Conservation (phyloP, 1,140 invertebrate genomes). For the Ceratina australensis region DNA sequence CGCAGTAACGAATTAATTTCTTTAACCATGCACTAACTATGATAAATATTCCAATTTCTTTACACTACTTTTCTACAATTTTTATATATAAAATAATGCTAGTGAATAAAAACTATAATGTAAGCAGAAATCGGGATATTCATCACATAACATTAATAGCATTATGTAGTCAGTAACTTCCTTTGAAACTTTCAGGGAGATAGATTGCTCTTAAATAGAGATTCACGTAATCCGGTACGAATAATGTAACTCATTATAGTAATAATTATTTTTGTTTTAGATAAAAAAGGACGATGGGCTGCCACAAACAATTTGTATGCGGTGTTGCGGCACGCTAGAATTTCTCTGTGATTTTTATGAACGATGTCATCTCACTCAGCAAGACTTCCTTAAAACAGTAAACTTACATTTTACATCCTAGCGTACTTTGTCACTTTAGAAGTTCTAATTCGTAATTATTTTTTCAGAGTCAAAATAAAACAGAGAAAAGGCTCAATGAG, state of each 20-base stretch:
- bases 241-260: not conserved
- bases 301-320: slow-evolving; percentile 61
- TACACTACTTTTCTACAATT: too few relatives aligned
- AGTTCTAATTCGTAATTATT: not conserved
- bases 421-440: too few relatives aligned
- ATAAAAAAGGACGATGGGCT: slow-evolving; percentile 65
- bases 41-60: too few relatives aligned
- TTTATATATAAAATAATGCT: too few relatives aligned
- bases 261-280: slow-evolving; percentile 55
- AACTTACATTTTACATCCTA: slow-evolving; percentile 7
- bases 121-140: not conserved
- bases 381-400: slow-evolving; percentile 48
- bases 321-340: slow-evolving; percentile 66
- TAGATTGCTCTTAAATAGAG: too few relatives aligned
- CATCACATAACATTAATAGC: not conserved
- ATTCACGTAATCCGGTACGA: not conserved
- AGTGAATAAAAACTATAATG: not conserved
- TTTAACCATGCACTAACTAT: not conserved
- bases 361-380: slow-evolving; percentile 61
- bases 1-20: not conserved
- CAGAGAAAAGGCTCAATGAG: not conserved
- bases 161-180: not conserved
- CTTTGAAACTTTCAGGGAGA: too few relatives aligned
- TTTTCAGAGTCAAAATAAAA: not conserved
- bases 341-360: slow-evolving; percentile 67